Conservation (phyloP, 2,113 vertebrate species). For the Corapipo altera region DNA sequence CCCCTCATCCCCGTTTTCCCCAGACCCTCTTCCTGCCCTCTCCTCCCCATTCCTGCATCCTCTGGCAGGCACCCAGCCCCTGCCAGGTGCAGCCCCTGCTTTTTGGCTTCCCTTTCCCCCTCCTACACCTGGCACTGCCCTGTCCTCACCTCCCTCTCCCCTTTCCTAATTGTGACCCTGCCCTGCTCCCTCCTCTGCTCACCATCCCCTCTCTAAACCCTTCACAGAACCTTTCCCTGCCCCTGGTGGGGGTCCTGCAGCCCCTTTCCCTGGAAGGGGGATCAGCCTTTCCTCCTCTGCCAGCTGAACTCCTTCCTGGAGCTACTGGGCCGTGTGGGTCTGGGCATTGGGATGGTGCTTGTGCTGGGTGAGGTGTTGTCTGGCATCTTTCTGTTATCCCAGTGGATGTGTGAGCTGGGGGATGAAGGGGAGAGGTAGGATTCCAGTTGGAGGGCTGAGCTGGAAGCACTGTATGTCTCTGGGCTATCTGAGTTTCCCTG, state of each 20-base stretch:
- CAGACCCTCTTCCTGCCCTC: not conserved
- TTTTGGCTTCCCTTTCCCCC: not conserved
- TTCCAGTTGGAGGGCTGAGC: not conserved
- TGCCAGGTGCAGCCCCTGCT: not conserved
- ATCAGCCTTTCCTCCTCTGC: not conserved
- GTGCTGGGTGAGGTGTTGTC: not conserved
- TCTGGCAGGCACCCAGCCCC: not conserved
- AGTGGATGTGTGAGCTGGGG: not conserved
- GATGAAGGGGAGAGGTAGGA: not conserved
- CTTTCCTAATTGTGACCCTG: not conserved
- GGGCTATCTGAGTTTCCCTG: not conserved
- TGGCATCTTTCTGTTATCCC: not conserved
- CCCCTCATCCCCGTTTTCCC: not conserved
- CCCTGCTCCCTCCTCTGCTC: not conserved
- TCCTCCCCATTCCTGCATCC: not conserved
- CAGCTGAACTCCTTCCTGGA: not conserved
- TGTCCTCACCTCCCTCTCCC: not conserved
- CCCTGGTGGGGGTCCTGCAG: not conserved
- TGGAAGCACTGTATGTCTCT: fast-evolving
- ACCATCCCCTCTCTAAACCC: not conserved
- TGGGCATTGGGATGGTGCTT: not conserved
- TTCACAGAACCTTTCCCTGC: not conserved
- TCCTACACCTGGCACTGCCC: not conserved
- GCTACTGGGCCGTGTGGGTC: fast-evolving
- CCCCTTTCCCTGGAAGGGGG: not conserved